Conservation (phyloP, 2,888 invertebrate species). For the Netelia fuscicornis region DNA sequence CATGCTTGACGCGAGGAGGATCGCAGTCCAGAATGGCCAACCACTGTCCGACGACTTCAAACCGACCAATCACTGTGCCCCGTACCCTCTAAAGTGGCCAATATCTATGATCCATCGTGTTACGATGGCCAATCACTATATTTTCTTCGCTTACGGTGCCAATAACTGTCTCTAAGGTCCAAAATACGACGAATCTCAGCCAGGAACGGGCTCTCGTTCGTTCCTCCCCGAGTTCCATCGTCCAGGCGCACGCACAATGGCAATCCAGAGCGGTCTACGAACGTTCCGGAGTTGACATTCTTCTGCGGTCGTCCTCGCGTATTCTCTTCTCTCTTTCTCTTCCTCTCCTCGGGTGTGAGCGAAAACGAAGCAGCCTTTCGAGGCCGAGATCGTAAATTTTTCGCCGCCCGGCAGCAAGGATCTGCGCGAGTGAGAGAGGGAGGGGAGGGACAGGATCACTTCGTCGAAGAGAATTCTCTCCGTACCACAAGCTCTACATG, state of each 20-base stretch:
- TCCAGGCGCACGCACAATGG: slow-evolving; percentile 60
- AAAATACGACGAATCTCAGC: slow-evolving; percentile 10
- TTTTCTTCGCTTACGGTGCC: slow-evolving; percentile 2
- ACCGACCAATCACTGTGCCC: slow-evolving; percentile 24
- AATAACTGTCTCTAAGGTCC: background rate
- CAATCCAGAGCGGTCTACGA: slow-evolving; percentile 61
- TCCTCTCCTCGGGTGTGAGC: slow-evolving; percentile 28
- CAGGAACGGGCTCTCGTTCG: slow-evolving; percentile 33
- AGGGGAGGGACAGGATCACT: slow-evolving; percentile 40
- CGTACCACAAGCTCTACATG: slow-evolving; percentile 48
- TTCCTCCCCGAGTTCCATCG: slow-evolving; percentile 38
- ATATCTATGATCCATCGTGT: too few species aligned
- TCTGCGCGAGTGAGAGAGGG: background rate
- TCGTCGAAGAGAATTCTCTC: slow-evolving; percentile 51
- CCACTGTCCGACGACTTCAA: too few species aligned
- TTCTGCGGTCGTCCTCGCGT: slow-evolving; percentile 70
- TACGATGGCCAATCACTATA: background rate
- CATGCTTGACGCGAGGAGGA: too few species aligned
- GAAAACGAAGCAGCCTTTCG: slow-evolving; percentile 63
- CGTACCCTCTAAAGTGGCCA: background rate
- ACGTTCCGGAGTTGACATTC: slow-evolving; percentile 74
- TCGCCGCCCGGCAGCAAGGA: slow-evolving; percentile 57
- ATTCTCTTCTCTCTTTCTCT: slow-evolving; percentile 27
- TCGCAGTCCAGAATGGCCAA: too few species aligned
- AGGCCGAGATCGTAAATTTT: slow-evolving; percentile 70